A percentile compares a stretch with the other conserved stretches of the same genome.
These are phyloP conservation scores for Aphis craccivora DNA, from an alignment of 1,140 invertebrate genomes.

Conservation along the genomic window DNA sequence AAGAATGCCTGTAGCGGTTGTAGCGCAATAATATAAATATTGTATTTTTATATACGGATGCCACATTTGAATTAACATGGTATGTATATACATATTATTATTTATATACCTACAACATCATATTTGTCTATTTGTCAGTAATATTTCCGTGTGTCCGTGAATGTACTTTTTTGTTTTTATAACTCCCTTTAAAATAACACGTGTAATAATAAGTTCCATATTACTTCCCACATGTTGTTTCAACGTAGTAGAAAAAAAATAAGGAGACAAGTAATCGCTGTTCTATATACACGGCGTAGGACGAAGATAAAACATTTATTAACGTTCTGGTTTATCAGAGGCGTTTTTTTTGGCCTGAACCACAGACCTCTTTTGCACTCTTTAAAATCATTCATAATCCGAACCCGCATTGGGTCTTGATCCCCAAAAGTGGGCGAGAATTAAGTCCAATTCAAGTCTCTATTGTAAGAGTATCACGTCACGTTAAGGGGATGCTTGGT, in stretches of 20 bases:
- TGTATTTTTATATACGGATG: background rate
- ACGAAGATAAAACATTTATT: slow-evolving; percentile 44
- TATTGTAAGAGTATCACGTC: slow-evolving; percentile 21
- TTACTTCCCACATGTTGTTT: slow-evolving; percentile 51
- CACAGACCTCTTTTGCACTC: slow-evolving; percentile 39
- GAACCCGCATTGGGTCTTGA: slow-evolving; percentile 30
- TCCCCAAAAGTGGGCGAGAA: slow-evolving; percentile 31
- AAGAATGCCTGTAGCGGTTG: background rate
- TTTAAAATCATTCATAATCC: slow-evolving; percentile 34
- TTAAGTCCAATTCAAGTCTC: slow-evolving; percentile 8
- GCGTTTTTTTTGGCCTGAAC: slow-evolving; percentile 43
- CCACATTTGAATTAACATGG: background rate
- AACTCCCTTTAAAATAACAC: slow-evolving; percentile 50
- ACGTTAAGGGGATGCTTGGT: background rate
- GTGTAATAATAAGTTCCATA: slow-evolving; percentile 51
- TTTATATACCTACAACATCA: background rate
- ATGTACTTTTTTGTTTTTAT: background rate
- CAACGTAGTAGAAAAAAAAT: slow-evolving; percentile 16
- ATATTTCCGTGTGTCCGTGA: slow-evolving; percentile 56
- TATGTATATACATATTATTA: background rate
- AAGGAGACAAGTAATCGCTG: slow-evolving; percentile 22
- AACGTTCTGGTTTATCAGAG: slow-evolving; percentile 42
- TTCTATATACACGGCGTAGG: slow-evolving; percentile 23
- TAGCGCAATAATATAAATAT: background rate
- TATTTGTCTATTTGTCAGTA: slow-evolving; percentile 15